Evolutionary conservation across 2,888 invertebrate species (phyloP).

Genomic region (Drosophila algonquin): DNA sequence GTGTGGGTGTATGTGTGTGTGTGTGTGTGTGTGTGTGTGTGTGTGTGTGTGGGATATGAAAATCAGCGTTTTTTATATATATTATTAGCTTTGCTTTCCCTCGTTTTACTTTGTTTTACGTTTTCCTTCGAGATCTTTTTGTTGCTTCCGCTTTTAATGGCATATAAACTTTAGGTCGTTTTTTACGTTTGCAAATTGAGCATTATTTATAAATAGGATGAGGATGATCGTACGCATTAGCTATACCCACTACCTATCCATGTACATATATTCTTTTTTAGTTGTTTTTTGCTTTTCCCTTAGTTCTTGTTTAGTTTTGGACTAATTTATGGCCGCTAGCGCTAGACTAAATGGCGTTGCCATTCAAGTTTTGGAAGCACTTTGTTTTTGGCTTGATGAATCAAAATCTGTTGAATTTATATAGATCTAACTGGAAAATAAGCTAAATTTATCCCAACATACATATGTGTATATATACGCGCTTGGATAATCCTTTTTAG

Average conservation of each 20-base stretch:
- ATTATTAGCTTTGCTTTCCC: constrained; percentile 15
- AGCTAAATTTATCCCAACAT: not conserved
- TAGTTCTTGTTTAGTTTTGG: constrained; percentile 23
- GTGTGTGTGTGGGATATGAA: constrained; percentile 19
- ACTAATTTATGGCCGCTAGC: constrained; percentile 33
- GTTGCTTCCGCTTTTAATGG: constrained; percentile 41
- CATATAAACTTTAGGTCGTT: constrained; percentile 56
- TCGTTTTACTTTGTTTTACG: constrained; percentile 14
- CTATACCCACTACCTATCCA: not conserved
- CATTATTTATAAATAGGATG: constrained; percentile 28
- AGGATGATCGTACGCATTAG: not conserved
- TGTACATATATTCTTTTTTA: constrained; percentile 7
- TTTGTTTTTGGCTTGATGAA: not conserved
- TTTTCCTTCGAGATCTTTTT: constrained; percentile 25
- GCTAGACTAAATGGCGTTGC: constrained; percentile 54
- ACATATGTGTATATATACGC: no score
- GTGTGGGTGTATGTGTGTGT: not conserved
- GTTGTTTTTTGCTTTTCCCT: constrained; percentile 16
- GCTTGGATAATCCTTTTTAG: not conserved
- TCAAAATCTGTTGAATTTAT: not conserved
- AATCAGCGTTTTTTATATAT: constrained; percentile 23
- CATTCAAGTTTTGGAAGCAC: not conserved
- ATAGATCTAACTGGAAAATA: not conserved
- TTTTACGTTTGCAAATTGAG: constrained; percentile 38
- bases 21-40: constrained; percentile 1